Evolutionary conservation across 2,797 vertebrate species (phyloP).

Genomic region (Gymnoscopelus microlampas): DNA sequence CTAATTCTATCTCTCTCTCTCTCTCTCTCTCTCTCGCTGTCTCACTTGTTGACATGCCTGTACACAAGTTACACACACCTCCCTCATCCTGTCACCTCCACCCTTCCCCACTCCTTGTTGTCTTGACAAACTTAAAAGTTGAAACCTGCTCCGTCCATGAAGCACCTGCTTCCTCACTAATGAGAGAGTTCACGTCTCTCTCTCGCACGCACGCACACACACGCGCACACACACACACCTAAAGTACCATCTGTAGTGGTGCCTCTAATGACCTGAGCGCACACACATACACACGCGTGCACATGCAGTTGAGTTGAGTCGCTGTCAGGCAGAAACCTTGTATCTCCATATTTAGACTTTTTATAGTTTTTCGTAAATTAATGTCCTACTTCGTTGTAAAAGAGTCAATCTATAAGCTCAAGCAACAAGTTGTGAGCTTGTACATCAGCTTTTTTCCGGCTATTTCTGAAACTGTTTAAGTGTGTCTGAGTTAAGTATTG

Average conservation of each 20-base stretch:
- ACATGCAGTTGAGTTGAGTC: too few relatives aligned
- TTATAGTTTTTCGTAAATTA: too few relatives aligned
- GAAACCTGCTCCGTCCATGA: conserved; percentile 64
- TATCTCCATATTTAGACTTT: too few relatives aligned
- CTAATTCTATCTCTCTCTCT: conserved; percentile 33
- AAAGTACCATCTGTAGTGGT: conserved; percentile 67
- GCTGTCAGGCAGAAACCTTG: too few relatives aligned
- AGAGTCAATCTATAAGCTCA: too few relatives aligned
- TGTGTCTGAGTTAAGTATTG: too few relatives aligned
- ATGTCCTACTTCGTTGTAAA: too few relatives aligned
- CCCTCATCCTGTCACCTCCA: conserved; percentile 10
- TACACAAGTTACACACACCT: conserved; percentile 21
- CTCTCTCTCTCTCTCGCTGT: conserved; percentile 21
- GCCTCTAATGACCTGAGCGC: conserved; percentile 38
- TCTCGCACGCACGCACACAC: neutral
- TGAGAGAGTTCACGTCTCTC: conserved; percentile 35
- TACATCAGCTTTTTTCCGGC: too few relatives aligned
- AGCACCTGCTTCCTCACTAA: conserved; percentile 77
- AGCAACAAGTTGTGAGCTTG: too few relatives aligned
- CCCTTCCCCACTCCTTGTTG: conserved; percentile 24
- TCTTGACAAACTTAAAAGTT: conserved; percentile 76
- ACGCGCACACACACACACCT: conserved; percentile 31
- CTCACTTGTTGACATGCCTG: neutral
- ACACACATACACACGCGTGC: conserved; percentile 4
- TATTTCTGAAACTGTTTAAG: too few relatives aligned